phyloP scores from a whole-genome alignment of 2,888 invertebrate genomes.

The Operophtera brumata region DNA sequence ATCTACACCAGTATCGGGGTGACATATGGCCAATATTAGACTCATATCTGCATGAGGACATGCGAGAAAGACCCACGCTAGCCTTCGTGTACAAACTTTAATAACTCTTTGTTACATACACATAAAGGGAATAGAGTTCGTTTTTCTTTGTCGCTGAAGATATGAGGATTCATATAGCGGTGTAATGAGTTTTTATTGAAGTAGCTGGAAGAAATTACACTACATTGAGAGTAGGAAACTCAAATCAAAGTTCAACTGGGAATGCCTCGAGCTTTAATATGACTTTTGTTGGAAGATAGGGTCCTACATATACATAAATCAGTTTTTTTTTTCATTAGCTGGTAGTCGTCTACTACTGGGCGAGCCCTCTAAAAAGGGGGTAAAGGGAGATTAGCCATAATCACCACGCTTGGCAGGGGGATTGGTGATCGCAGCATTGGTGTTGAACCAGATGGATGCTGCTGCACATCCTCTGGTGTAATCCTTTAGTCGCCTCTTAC shows the following conservation, averaged over 20 bases:
- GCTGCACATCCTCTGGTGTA: too few species aligned
- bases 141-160: conserved; percentile 34
- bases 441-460: too few species aligned
- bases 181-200: conserved; percentile 24
- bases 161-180: conserved; percentile 14
- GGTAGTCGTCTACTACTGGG: too few species aligned
- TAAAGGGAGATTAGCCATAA: too few species aligned
- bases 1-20: conserved; percentile 73
- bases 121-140: conserved; percentile 28
- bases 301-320: background rate
- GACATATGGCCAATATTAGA: conserved; percentile 78
- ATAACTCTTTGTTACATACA: conserved; percentile 56
- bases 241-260: conserved; percentile 11
- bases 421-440: too few species aligned
- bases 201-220: conserved; percentile 20
- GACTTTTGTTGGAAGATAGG: conserved; percentile 19
- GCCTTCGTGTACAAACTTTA: conserved; percentile 55
- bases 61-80: conserved; percentile 65
- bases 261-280: conserved; percentile 1
- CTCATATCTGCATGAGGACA: conserved; percentile 59
- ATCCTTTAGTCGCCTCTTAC: too few species aligned
- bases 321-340: background rate
- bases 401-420: too few species aligned
- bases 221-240: background rate
- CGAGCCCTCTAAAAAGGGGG: too few species aligned